A percentile compares a stretch with the other conserved stretches of the same genome.
Conservation (phyloP, 2,113 vertebrate genomes). For the Dermatemys mawii region DNA sequence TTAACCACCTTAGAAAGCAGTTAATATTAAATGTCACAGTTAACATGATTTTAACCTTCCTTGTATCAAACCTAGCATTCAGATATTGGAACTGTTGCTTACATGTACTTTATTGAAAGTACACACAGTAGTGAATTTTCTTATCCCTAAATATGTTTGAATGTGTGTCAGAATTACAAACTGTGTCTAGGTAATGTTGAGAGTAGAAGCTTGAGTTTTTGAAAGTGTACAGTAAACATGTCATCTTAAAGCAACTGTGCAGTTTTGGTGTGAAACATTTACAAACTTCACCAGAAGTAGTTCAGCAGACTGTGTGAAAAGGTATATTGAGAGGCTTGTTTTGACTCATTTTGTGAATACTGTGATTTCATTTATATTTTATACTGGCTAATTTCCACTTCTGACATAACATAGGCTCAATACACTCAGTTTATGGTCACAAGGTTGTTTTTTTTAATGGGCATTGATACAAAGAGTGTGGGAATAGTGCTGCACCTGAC, state of each 20-base stretch:
- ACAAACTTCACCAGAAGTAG: not conserved
- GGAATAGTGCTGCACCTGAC: not conserved
- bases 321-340: accelerated
- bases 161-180: not conserved
- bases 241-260: not conserved
- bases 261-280: not conserved
- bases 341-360: not conserved
- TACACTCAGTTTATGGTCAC: not conserved
- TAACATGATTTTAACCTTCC: not conserved
- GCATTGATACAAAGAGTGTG: not conserved
- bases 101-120: accelerated
- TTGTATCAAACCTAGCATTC: accelerated
- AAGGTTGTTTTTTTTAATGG: not conserved
- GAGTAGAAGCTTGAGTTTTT: not conserved
- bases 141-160: not conserved
- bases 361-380: not conserved
- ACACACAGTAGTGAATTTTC: accelerated
- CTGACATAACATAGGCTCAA: accelerated
- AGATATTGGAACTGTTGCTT: not conserved
- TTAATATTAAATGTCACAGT: not conserved
- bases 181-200: accelerated
- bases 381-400: not conserved
- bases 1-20: not conserved
- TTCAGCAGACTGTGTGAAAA: not conserved
- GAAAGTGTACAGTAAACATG: not conserved